Conservation (phyloP, 2,797 vertebrate species). For the Onychomys arenicola region DNA sequence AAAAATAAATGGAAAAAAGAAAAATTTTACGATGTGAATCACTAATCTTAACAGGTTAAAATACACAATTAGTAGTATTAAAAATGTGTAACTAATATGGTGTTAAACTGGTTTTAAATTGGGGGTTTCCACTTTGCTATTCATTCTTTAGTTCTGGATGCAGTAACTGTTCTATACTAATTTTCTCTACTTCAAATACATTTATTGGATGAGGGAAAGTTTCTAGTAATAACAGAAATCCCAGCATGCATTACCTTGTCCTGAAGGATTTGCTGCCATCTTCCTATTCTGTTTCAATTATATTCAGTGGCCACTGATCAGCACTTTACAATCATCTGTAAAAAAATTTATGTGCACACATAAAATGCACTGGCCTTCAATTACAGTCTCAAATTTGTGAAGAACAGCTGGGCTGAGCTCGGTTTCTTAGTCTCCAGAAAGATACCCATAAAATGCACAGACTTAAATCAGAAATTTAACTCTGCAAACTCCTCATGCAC, state of each 20-base stretch:
- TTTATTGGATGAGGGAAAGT: neutral
- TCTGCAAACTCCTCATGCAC: slow-evolving; percentile 18
- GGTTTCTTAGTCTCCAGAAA: slow-evolving; percentile 16
- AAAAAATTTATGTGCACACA: slow-evolving; percentile 56
- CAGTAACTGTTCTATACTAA: slow-evolving; percentile 5
- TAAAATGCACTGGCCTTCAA: slow-evolving; percentile 56
- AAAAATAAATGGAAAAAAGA: slow-evolving; percentile 17
- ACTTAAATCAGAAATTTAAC: slow-evolving; percentile 56
- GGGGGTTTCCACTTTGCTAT: slow-evolving; percentile 25
- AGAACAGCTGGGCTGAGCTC: neutral
- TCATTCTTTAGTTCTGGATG: slow-evolving; percentile 46
- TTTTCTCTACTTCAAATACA: slow-evolving; percentile 58
- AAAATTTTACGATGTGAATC: slow-evolving; percentile 36
- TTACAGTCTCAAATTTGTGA: slow-evolving; percentile 25
- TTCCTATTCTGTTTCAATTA: slow-evolving; percentile 79
- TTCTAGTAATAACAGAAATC: slow-evolving; percentile 57
- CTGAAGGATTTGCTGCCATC: slow-evolving; percentile 94
- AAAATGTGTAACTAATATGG: slow-evolving; percentile 9
- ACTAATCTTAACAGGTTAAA: slow-evolving; percentile 53
- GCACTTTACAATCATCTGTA: slow-evolving; percentile 80
- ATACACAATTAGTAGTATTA: slow-evolving; percentile 32
- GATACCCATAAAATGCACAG: slow-evolving; percentile 17
- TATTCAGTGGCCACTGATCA: slow-evolving; percentile 65
- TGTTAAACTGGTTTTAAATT: slow-evolving; percentile 44
- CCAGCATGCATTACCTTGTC: slow-evolving; percentile 89